Percentiles rank a stretch among this genome's conserved stretches.
These are phyloP conservation scores for Epinephelus moara DNA, from an alignment of 2,113 vertebrate genomes.

Conservation along the genomic window DNA sequence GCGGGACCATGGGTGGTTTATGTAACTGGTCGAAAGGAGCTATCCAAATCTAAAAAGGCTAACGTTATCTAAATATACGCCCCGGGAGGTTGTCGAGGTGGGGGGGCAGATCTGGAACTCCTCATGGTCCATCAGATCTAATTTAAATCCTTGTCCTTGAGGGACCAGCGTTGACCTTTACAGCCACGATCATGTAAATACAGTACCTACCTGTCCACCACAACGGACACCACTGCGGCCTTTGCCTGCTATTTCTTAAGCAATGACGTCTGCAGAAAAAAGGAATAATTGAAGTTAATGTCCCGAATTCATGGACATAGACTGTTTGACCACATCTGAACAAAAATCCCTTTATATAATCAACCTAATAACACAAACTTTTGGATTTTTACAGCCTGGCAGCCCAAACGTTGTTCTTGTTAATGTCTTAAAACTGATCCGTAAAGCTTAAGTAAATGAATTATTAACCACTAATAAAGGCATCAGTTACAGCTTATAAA, in stretches of 20 bases:
- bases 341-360: not conserved
- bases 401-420: not conserved
- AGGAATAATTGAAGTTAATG: not conserved
- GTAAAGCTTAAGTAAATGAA: not conserved
- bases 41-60: slow-evolving; percentile 36
- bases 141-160: slow-evolving; percentile 56
- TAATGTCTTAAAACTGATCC: not conserved
- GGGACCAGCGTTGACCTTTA: slow-evolving; percentile 65
- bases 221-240: not conserved
- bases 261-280: not conserved
- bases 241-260: slow-evolving; percentile 12
- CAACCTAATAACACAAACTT: not conserved
- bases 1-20: slow-evolving; percentile 26
- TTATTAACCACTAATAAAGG: not conserved
- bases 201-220: slow-evolving; percentile 5
- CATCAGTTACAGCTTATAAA: not conserved
- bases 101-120: slow-evolving; percentile 28
- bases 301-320: not conserved
- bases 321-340: not conserved
- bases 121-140: slow-evolving; percentile 72
- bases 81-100: not conserved
- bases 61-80: slow-evolving; percentile 42
- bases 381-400: not conserved
- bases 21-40: not conserved
- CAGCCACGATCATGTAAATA: slow-evolving; percentile 16